Percentiles rank a stretch among this genome's conserved stretches.
Evolutionary conservation across 64 coral and sea anemone genomes (phyloP).

Genomic region (Dendrophyllia cribrosa): DNA sequence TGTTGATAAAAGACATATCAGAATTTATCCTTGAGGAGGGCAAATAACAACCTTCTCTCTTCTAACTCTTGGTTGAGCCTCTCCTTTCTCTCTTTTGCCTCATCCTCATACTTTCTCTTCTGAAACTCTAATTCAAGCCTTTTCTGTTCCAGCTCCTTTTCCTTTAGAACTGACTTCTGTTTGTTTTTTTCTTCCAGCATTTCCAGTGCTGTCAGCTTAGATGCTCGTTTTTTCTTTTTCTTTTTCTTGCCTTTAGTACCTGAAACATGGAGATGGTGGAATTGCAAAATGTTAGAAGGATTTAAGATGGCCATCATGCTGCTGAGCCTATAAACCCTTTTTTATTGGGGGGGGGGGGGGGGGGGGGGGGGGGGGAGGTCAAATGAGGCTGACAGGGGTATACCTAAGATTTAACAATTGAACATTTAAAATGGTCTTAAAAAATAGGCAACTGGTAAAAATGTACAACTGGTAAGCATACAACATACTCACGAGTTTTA

Average conservation of each 20-base stretch:
- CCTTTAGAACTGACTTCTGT: slow-evolving; percentile 19
- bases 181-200: slow-evolving; percentile 11
- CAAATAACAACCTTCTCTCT: slow-evolving; percentile 23
- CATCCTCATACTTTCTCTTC: slow-evolving; percentile 16
- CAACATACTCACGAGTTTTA: slow-evolving; percentile 5
- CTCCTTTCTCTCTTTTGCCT: slow-evolving; percentile 23
- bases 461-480: slow-evolving; percentile 4
- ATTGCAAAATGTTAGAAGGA: too few species aligned
- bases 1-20: slow-evolving; percentile 16
- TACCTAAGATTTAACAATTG: slow-evolving; percentile 20
- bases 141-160: slow-evolving; percentile 9
- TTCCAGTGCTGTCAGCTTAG: slow-evolving; percentile 19
- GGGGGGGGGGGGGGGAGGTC: too few species aligned
- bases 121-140: slow-evolving; percentile 23
- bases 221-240: slow-evolving; percentile 14
- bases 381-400: slow-evolving; percentile 10
- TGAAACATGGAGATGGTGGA: not conserved
- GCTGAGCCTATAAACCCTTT: slow-evolving; percentile 8
- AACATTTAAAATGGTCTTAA: not conserved
- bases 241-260: slow-evolving; percentile 16
- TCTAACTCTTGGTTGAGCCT: slow-evolving; percentile 15
- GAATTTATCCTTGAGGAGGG: slow-evolving; percentile 15
- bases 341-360: too few species aligned
- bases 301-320: not conserved
- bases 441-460: too few species aligned